phyloP scores from a whole-genome alignment of 2,113 vertebrate genomes.

The Probosciger aterrimus region DNA sequence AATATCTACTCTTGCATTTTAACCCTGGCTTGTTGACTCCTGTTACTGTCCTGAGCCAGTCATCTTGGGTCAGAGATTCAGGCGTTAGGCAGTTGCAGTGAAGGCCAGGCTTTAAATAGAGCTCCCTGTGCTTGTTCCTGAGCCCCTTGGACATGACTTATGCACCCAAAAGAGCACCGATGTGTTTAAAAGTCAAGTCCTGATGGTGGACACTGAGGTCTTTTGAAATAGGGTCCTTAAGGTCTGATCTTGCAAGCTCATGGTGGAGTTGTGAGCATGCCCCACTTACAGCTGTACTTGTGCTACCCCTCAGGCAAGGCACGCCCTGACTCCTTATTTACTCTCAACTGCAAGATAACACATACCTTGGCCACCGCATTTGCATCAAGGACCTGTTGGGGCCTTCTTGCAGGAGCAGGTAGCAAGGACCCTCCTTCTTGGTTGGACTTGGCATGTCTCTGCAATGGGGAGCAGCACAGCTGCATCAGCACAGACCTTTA shows the following conservation, averaged over 20 bases:
- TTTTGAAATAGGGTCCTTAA: not conserved
- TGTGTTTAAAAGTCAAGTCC: not conserved
- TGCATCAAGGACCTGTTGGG: not conserved
- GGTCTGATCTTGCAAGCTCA: not conserved
- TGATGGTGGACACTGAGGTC: no score
- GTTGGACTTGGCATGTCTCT: not conserved
- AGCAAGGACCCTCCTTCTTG: not conserved
- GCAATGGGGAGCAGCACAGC: not conserved
- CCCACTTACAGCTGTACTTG: accelerated
- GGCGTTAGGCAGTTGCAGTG: not conserved
- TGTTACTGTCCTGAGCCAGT: not conserved
- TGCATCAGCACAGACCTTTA: accelerated
- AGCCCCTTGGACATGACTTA: not conserved
- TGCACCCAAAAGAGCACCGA: accelerated
- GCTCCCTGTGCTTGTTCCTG: not conserved
- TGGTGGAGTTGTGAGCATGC: not conserved
- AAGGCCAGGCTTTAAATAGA: not conserved
- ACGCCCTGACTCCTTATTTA: not conserved
- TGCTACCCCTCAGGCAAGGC: not conserved
- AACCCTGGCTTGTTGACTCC: not conserved
- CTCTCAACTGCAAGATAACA: not conserved
- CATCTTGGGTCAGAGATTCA: not conserved
- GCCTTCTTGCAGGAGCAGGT: not conserved
- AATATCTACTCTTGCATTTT: not conserved
- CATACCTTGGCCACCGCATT: accelerated